Evolutionary conservation across 1,140 invertebrate species (phyloP), one percentile per base, ranked within the genome.

Genomic region (Drosophila jambulina): DNA sequence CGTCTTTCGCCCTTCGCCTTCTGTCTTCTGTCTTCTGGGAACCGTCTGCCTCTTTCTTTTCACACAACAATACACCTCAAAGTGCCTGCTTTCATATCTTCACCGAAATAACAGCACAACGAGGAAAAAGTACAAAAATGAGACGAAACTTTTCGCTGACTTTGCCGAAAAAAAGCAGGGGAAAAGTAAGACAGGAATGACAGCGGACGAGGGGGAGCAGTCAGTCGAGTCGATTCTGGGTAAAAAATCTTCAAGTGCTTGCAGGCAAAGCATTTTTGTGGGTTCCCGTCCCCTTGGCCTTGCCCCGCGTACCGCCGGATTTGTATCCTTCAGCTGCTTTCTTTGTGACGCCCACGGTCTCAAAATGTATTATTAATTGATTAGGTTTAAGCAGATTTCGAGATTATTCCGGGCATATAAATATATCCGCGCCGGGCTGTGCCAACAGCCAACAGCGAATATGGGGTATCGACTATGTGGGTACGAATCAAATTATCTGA

Each of bases 31-130:
- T 43, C 40, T 49, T 43, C 62, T 42, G 53, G 48, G 68, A 29
- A 19, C 19, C 68, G 70, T 60, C 69, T 72, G 51, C 49, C 68
- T 79, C 59, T 64, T 75, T 75, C 72, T 83, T 90, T 88, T 85
- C 75, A 88, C 84, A 88, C 85, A 88, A 88, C 81, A 88, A 80
- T 88, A 81, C 84, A 88, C 84, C 84, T 88, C 81, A 88, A 90
- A 88, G 78, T 78, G 84, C 82, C 68, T 80, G 49, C 43, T 34
- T 67, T 78, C 54, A 77, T 78, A 45, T 64, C 56, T 34, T 61
- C 69, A 40, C 38, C 53, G 15, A 48, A 64, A 75, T 56, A 70
- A 70, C 67, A 72, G 36, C 27, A 71, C 43, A 72, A 49, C 36
- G 49, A 72, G 40, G 57, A 51, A 72, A 72, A 72, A 29, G 36